phyloP scores from a whole-genome alignment of 1,140 invertebrate species.

The Lutraria rhynchaena region DNA sequence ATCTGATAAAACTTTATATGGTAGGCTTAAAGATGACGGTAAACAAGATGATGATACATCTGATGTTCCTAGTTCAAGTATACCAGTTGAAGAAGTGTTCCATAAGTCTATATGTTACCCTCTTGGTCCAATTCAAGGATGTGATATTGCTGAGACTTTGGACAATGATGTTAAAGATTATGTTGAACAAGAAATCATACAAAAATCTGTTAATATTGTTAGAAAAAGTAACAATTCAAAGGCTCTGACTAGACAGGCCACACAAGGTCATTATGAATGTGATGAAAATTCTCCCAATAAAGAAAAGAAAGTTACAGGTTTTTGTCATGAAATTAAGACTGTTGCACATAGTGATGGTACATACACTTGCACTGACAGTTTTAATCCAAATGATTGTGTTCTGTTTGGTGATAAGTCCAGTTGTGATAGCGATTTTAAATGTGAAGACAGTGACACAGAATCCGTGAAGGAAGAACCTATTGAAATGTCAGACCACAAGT shows the following conservation, averaged over 20 bases:
- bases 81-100: slow-evolving; percentile 38
- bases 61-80: not conserved
- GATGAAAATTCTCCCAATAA: not conserved
- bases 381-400: no score
- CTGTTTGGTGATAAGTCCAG: no score
- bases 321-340: no score
- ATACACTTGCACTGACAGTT: no score
- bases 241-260: not conserved
- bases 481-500: not conserved
- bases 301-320: no score
- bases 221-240: not conserved
- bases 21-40: not conserved
- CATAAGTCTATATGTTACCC: slow-evolving; percentile 44
- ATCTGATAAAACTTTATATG: not conserved
- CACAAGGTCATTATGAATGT: no score
- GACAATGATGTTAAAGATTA: not conserved
- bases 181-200: no score
- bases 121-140: slow-evolving; percentile 26
- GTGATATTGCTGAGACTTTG: not conserved
- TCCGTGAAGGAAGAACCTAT: not conserved
- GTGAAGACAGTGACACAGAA: not conserved
- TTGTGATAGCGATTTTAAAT: no score
- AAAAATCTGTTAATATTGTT: no score
- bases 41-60: not conserved
- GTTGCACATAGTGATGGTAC: no score